Evolutionary conservation across 2,888 invertebrate species (phyloP).

Genomic region (Ferdinandea cuprea): DNA sequence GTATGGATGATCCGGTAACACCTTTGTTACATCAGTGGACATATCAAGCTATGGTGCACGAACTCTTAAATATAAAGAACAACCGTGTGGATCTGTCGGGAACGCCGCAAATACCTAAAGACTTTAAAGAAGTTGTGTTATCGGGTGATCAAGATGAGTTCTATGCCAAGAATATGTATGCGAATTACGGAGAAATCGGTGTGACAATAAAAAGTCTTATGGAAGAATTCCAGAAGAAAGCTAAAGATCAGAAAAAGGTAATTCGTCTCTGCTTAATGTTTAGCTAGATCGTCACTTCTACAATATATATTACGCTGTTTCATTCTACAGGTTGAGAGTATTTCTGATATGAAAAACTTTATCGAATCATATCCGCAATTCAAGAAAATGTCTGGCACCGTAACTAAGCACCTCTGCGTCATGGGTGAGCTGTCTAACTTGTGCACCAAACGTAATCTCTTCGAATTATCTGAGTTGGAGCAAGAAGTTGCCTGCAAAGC

Average conservation of each 20-base stretch:
- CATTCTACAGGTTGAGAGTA: constrained; percentile 90
- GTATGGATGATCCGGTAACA: constrained; percentile 97
- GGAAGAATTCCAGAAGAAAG: constrained; percentile 98
- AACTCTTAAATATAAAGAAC: constrained; percentile 95
- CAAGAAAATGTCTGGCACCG: constrained; percentile 97
- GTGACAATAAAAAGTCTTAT: constrained; percentile 97
- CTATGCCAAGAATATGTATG: constrained; percentile 96
- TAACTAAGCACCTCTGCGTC: constrained; percentile 98
- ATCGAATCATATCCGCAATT: constrained; percentile 99
- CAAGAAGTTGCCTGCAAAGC: constrained; percentile 96
- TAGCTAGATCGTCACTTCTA: not conserved
- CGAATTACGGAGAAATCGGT: constrained; percentile 99
- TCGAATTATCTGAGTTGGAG: constrained; percentile 96
- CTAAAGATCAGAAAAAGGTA: constrained; percentile 95
- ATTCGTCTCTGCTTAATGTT: not conserved
- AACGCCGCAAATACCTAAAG: constrained; percentile 93
- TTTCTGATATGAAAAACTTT: constrained; percentile 99
- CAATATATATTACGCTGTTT: not conserved
- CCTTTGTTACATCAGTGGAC: constrained; percentile 99
- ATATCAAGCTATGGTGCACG: constrained; percentile 99
- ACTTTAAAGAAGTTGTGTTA: constrained; percentile 95
- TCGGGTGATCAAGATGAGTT: constrained; percentile 98
- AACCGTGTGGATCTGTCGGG: constrained; percentile 95
- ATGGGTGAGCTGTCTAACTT: constrained; percentile 96
- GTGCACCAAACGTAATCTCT: constrained; percentile 89